phyloP scores from a whole-genome alignment of 2,888 invertebrate genomes.

The Brenthis ino region DNA sequence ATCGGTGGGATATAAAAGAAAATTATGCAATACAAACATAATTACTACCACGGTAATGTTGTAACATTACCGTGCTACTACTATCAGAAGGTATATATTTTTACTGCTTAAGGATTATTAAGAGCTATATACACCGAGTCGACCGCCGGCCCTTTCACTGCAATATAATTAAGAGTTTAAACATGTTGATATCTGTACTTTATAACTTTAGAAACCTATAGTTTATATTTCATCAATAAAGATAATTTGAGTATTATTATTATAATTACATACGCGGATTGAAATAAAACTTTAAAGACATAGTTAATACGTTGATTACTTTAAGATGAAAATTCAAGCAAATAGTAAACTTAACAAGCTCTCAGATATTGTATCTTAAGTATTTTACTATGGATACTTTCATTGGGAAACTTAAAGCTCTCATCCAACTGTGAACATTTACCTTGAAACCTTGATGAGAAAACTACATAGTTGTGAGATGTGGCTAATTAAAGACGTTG shows the following conservation, averaged over 20 bases:
- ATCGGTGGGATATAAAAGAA: not conserved
- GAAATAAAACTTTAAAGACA: not conserved
- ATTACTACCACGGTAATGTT: not conserved
- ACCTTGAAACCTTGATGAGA: constrained; percentile 21
- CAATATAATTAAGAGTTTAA: constrained; percentile 9
- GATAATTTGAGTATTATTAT: constrained; percentile 7
- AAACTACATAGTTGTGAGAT: not conserved
- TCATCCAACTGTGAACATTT: constrained; percentile 15
- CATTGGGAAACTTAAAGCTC: constrained; percentile 2
- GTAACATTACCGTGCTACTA: not conserved
- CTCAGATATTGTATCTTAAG: not conserved
- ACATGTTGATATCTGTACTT: constrained; percentile 2
- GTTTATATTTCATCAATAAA: constrained; percentile 14
- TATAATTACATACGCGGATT: constrained; percentile 3
- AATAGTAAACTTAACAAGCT: not conserved
- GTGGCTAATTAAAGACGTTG: not conserved
- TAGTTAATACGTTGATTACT: not conserved
- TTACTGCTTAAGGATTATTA: constrained; percentile 4
- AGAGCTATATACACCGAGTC: constrained; percentile 1
- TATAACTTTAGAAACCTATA: not conserved
- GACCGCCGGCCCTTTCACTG: constrained; percentile 6
- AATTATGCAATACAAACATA: not conserved
- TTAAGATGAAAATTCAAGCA: not conserved
- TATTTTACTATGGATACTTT: not conserved
- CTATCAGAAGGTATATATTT: not conserved